These are phyloP conservation scores for Chromis chromis DNA, from an alignment of 2,797 vertebrate genomes.

Conservation along the genomic window DNA sequence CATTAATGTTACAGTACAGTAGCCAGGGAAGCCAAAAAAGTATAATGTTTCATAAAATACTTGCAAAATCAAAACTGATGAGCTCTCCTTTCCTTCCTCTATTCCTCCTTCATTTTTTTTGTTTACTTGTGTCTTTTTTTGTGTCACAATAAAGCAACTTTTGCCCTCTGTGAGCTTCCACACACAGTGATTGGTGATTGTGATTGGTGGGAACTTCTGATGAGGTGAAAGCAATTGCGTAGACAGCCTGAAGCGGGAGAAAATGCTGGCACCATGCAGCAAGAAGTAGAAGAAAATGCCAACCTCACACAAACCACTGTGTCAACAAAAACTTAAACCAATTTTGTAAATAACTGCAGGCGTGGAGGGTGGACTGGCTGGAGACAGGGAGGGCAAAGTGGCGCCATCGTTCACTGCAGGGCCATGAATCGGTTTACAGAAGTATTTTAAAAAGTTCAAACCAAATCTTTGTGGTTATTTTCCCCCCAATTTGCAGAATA, in stretches of 20 bases:
- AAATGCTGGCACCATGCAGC: slow-evolving; percentile 31
- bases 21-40: neutral
- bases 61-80: neutral
- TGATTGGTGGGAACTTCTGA: slow-evolving; percentile 30
- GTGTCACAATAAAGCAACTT: neutral
- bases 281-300: slow-evolving; percentile 17
- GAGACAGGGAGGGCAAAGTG: slow-evolving; percentile 8
- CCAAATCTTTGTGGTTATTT: slow-evolving; percentile 1
- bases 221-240: slow-evolving; percentile 25
- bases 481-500: neutral
- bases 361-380: slow-evolving; percentile 1
- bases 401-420: neutral
- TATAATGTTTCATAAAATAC: neutral
- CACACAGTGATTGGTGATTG: neutral
- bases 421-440: slow-evolving; percentile 16
- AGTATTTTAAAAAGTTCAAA: slow-evolving; percentile 20
- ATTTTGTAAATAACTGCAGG: slow-evolving; percentile 51
- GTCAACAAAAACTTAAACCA: slow-evolving; percentile 53
- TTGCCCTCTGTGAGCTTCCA: neutral
- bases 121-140: neutral
- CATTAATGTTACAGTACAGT: neutral
- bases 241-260: slow-evolving; percentile 35
- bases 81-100: neutral
- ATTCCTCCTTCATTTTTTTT: no score
- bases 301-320: slow-evolving; percentile 34